Base-by-base conservation (phyloP, 2,113 vertebrate species). In the Lepisosteus oculatus region DNA sequence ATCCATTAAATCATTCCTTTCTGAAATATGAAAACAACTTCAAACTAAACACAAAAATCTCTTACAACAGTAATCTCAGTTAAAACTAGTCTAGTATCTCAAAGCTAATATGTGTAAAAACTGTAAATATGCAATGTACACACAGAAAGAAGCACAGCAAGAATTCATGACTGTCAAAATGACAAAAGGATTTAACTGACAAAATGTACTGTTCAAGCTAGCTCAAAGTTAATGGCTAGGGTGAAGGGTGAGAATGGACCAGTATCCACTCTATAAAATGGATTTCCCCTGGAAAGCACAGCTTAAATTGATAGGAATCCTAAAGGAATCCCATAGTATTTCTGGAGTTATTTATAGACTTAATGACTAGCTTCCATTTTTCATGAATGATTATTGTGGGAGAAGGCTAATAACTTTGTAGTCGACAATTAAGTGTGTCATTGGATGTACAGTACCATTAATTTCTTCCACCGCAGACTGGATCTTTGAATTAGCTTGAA, bases 261-360 rank as follows among this genome's bases (percentile, higher is more conserved):
- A 64, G 70, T 41, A 42, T 71, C 57, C 54, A 51, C 42, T 42
- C 12, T 77, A 62, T 42, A n/a, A 75, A 74, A 77, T 68, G 13
- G 41, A 41, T 65, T 56, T 43, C 13, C n/a, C 12, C 57, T 54
- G 17, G 63, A 44, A 55, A n/a, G 17, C 13, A 7, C 66, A 68
- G 66, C 56, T 76, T 72, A 70, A 79, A 80, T 79, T 75, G 72
- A 56, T 29, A 72, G 63, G 55, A 70, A 61, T 55, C 69, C 69
- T 67, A 54, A 71, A 67, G 77, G 55, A 70, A 61, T 55, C 69
- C 69, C 67, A 54, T 73, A 67, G 77, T 54, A 54, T 42, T 11
- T 55, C 61, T 56, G 57, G 45, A 8, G 51, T 47, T 71, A 74
- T 74, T 73, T 65, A 70, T 77, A 73, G 67, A 12, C 65, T 47